Base-by-base conservation (phyloP, 2,888 invertebrate genomes). In the Scelioninae gen. 2 region DNA sequence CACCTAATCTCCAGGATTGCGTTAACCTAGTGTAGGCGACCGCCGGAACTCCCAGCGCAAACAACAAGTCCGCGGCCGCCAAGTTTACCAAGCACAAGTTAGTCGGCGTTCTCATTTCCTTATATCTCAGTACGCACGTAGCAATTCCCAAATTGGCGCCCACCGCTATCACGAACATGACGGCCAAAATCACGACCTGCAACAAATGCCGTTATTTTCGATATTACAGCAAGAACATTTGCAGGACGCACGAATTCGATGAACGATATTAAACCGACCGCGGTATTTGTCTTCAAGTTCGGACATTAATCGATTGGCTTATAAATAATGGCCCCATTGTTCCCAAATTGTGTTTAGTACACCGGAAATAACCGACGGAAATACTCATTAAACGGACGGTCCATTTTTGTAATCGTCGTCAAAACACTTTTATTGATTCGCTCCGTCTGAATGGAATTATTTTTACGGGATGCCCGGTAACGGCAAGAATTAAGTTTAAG, bases 41-140 rank as follows among this genome's bases (percentile, higher is more conserved):
- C 5, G 87, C 87, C 2, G 90, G 89, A 74, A 89, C 88, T 37
- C 89, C 89, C 22, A 88, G 76, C 16, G 88, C 88, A 78, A 90
- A 89, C 50, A 90, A 81, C 69, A 92, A 84, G 85, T 93, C 93
- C 16, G 92, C 89, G 70, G 90, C 90, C 10, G 92, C 91, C 78
- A 90, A 83, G 82, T 90, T 90, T 76, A 89, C 86, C 58, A 90
- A 86, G 81, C 89, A 89, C 77, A 88, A 87, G 80, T 89, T 90
- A 73, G 89, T 89, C 68, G 90, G 89, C 31, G 89, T 89, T 78
- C 88, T 84, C 87, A 89, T 88, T 78, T 89, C 88, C 37, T 88
- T 81, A 78, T 87, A 89, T 81, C 87, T 85, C 61, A 89, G 83
- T 55, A 89, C 87, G 73, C 89, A 89, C 33, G 86, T 83, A 9